phyloP scores from a whole-genome alignment of 2,113 vertebrate genomes.

The Cebidichthys violaceus region DNA sequence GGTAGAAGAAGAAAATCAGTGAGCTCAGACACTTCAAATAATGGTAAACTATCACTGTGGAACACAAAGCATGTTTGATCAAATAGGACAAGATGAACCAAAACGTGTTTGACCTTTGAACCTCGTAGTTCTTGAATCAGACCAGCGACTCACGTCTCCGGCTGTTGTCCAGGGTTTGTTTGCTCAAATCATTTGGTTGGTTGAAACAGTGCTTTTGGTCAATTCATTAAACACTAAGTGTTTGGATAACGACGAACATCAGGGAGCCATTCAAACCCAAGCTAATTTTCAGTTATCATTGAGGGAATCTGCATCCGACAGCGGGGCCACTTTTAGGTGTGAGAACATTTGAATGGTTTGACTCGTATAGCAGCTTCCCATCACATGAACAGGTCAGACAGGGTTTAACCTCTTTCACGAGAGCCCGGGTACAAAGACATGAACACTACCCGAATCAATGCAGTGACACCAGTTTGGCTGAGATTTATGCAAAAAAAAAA shows the following conservation, averaged over 20 bases:
- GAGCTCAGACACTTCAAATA: not conserved
- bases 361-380: conserved; percentile 42
- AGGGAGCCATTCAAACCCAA: conserved; percentile 10
- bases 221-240: not conserved
- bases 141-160: not conserved
- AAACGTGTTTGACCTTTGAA: not conserved
- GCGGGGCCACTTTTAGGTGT: not conserved
- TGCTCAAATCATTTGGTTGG: conserved; percentile 37
- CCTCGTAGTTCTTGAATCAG: not conserved
- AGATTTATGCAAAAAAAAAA: conserved; percentile 20
- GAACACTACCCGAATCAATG: conserved; percentile 21
- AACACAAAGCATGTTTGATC: not conserved
- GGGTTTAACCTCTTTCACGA: not conserved
- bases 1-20: conserved; percentile 9
- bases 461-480: conserved; percentile 28
- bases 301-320: not conserved
- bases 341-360: conserved; percentile 26
- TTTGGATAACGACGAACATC: conserved; percentile 19
- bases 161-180: not conserved
- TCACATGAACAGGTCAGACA: conserved; percentile 16
- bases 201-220: conserved; percentile 51
- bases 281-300: not conserved
- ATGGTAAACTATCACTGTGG: not conserved
- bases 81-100: not conserved
- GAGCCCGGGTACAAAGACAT: conserved; percentile 18